Base-by-base conservation (phyloP, 2,888 invertebrate species). In the Sinopyrophorus schimmeli region DNA sequence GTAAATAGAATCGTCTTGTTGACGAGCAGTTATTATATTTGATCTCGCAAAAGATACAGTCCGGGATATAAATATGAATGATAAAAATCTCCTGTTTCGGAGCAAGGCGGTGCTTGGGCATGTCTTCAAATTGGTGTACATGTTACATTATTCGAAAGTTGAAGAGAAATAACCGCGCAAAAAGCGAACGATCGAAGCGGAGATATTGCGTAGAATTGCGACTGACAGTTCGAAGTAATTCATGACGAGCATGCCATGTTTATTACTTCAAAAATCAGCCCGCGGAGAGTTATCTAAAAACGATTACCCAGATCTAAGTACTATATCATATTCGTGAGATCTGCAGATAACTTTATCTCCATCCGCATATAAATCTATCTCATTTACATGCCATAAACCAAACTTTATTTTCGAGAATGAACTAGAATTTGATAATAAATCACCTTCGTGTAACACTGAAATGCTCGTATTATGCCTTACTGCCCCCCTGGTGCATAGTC, bases 291-390 rank as follows among this genome's bases (percentile, higher is more conserved):
- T 59, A 60, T 60, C 60, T 53, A 56, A 59, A 59, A 60, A 60
- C 59, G 60, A 59, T 60, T 61, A 59, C 58, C 54, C 39, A 49
- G 55, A 61, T 59, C 57, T 57, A 48, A 55, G 51, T 53, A 46
- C 55, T 54, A 52, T 54, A 58, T 58, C 51, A 47, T 47, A 39
- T 43, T 31, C 42, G 31, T 20, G 34, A 38, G 51, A 51, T 47
- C 52, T 47, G 35, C 37, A 46, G 49, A 53, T 49, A 53, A 49
- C 49, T 53, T 49, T 41, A 49, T 53, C 49, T 53, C 44, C 18
- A 31, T 37, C 43, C 53, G 46, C 43, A 53, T 49, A 53, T 53
- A 53, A 53, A 53, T 53, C 49, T 38, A 49, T 53, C 49, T 28
- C 38, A 53, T 53, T 53, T 53, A 40, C 53, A 53, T 53, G 49